Evolutionary conservation across 1,140 invertebrate species (phyloP).

Genomic region (Druon quercuslanigerum): DNA sequence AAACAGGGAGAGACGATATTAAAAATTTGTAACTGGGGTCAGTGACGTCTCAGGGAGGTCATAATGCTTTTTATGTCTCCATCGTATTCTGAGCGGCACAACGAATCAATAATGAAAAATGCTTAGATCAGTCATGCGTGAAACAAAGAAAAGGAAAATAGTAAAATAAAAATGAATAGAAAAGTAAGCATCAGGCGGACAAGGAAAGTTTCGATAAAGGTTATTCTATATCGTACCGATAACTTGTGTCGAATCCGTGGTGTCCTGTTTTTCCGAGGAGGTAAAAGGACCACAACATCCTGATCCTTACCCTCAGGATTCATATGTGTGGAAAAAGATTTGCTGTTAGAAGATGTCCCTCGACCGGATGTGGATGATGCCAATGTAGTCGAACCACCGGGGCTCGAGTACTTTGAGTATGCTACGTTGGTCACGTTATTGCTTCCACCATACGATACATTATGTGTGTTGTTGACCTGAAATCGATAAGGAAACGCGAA

Average conservation of each 20-base stretch:
- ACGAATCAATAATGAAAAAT: constrained; percentile 32
- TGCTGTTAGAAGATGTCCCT: constrained; percentile 39
- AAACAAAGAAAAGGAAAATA: constrained; percentile 17
- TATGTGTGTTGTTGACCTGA: constrained; percentile 82
- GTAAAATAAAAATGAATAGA: constrained; percentile 9
- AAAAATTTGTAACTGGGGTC: constrained; percentile 23
- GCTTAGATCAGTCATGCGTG: constrained; percentile 32
- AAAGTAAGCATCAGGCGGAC: constrained; percentile 4
- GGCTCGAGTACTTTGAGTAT: constrained; percentile 75
- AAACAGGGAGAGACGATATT: constrained; percentile 25
- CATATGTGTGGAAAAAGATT: constrained; percentile 46
- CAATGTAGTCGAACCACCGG: constrained; percentile 55
- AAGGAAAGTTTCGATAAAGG: constrained; percentile 35
- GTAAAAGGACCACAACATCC: constrained; percentile 66
- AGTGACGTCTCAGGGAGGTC: constrained; percentile 24
- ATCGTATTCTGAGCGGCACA: constrained; percentile 33
- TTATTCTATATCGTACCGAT: constrained; percentile 56
- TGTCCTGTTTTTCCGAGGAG: constrained; percentile 64
- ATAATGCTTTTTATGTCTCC: constrained; percentile 31
- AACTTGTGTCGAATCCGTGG: constrained; percentile 67
- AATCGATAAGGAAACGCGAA: constrained; percentile 2
- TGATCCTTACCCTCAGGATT: constrained; percentile 58
- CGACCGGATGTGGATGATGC: constrained; percentile 39
- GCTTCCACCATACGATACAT: constrained; percentile 79
- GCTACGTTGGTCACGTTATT: constrained; percentile 79